Conservation (phyloP, 2,888 invertebrate species). For the Coremacera marginata region DNA sequence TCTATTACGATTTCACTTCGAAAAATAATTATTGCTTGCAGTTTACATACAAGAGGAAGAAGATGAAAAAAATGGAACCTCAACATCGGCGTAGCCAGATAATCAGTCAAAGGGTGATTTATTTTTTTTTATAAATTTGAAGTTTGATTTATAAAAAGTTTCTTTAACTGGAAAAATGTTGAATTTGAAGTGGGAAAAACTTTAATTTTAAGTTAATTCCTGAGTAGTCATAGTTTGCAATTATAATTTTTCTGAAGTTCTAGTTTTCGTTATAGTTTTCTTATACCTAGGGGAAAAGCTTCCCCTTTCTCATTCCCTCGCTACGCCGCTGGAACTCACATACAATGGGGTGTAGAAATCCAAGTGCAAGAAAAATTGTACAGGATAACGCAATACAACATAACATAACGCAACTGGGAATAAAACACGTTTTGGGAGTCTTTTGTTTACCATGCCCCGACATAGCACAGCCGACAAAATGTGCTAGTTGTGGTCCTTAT, state of each 20-base stretch:
- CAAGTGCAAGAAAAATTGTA: not conserved
- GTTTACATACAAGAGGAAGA: conserved; percentile 19
- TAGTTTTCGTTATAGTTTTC: too few relatives aligned
- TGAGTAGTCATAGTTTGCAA: too few relatives aligned
- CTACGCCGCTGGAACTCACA: not conserved
- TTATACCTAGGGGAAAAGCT: too few relatives aligned
- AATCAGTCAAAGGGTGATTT: too few relatives aligned
- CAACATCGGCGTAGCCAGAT: too few relatives aligned
- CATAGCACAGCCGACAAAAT: not conserved
- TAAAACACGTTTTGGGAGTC: conserved; percentile 48
- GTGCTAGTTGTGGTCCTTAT: not conserved
- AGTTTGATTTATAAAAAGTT: too few relatives aligned
- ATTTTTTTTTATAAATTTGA: too few relatives aligned
- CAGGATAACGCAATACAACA: not conserved
- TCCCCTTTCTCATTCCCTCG: too few relatives aligned
- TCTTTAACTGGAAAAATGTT: too few relatives aligned
- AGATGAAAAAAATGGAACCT: not conserved
- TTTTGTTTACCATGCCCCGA: conserved; percentile 16
- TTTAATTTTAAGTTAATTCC: too few relatives aligned
- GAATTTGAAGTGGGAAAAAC: too few relatives aligned
- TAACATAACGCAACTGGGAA: conserved; percentile 53
- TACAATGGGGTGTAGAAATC: not conserved
- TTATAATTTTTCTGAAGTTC: too few relatives aligned
- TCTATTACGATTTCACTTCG: conserved; percentile 15
- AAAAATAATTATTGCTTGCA: conserved; percentile 35